These are phyloP conservation scores for Tachyglossus aculeatus DNA, from an alignment of 2,797 vertebrate genomes.

Conservation along the genomic window DNA sequence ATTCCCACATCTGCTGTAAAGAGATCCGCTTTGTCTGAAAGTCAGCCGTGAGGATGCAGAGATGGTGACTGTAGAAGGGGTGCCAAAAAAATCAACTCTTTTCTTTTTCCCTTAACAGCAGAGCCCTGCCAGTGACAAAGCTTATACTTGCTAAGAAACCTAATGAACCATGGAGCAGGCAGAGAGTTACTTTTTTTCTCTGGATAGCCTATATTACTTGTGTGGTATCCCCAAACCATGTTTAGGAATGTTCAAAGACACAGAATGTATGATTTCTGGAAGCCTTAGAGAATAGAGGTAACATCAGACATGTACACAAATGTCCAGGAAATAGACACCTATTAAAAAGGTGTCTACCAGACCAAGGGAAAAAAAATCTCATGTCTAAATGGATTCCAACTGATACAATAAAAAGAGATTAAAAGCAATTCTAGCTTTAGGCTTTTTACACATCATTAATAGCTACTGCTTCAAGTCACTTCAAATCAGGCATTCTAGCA, in stretches of 20 bases:
- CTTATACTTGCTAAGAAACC: background rate
- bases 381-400: slow-evolving; percentile 19
- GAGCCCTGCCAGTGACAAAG: background rate
- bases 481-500: slow-evolving; percentile 49
- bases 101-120: background rate
- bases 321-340: too few relatives aligned
- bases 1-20: background rate
- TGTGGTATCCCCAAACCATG: background rate
- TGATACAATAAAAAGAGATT: slow-evolving; percentile 33
- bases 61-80: background rate
- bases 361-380: background rate
- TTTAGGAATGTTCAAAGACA: background rate
- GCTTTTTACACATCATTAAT: slow-evolving; percentile 44
- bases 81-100: background rate
- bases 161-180: background rate
- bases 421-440: slow-evolving; percentile 39
- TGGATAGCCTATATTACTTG: background rate
- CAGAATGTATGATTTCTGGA: too few relatives aligned
- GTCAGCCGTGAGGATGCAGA: background rate
- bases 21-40: background rate
- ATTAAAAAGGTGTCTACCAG: background rate
- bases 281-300: too few relatives aligned
- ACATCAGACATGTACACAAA: too few relatives aligned
- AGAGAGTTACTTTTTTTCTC: background rate
- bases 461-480: slow-evolving; percentile 47